Conservation (phyloP, 2,113 vertebrate genomes). For the Macroglossus sobrinus region DNA sequence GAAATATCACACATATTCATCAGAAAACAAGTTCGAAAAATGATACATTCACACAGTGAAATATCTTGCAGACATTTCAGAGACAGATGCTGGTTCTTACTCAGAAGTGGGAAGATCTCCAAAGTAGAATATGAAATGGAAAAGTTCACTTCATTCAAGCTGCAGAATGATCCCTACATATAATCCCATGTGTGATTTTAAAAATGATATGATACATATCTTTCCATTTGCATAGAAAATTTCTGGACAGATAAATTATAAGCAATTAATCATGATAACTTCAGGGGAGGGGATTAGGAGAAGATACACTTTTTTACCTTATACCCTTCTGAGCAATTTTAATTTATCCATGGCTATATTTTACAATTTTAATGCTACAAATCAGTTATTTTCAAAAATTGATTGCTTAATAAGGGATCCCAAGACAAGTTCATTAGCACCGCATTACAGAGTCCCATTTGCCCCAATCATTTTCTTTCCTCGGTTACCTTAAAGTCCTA, state of each 20-base stretch:
- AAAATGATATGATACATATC: background rate
- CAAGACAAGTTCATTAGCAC: constrained; percentile 18
- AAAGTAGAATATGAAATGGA: background rate
- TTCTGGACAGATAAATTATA: background rate
- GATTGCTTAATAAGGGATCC: background rate
- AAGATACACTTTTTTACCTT: background rate
- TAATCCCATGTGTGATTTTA: no score
- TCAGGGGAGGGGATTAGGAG: background rate
- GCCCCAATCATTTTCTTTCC: background rate
- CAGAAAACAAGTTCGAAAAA: background rate
- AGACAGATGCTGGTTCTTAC: background rate
- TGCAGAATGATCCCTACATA: background rate
- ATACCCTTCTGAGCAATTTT: background rate
- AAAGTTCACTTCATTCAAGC: background rate
- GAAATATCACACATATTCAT: background rate
- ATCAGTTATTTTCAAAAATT: constrained; percentile 3
- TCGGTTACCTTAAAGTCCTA: background rate
- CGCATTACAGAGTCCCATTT: background rate
- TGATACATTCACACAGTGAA: background rate
- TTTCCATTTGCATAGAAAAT: background rate
- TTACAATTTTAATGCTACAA: constrained; percentile 24
- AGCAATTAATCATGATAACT: background rate
- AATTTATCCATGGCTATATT: background rate
- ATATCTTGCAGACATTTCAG: background rate
- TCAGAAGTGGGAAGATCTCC: background rate